Evolutionary conservation across 2,113 vertebrate genomes (phyloP), one percentile per base, ranked within the genome.

Genomic region (Aphyosemion australe): DNA sequence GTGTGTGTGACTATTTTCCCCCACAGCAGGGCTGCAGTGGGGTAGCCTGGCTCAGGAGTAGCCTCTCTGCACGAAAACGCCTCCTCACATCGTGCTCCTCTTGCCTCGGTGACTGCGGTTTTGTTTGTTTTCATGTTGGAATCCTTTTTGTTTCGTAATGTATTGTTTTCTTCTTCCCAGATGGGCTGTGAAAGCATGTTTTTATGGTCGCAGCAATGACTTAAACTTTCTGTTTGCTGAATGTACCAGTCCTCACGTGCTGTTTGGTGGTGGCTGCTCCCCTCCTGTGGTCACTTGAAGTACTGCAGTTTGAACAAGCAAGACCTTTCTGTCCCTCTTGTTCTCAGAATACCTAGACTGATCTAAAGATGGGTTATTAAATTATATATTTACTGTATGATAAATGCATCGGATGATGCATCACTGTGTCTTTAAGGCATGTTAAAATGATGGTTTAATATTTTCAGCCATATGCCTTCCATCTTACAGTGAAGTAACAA

Each of bases 181-280:
- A 59, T 14, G 1, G 54, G 41, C 76, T 80, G 51, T 79, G 61
- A 80, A 81, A 72, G 65, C 69, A 55, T 64, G 62, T 80, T 34
- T 81, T 63, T 51, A 70, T 79, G 73, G 55, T 71, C 76, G 50
- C 61, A 74, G 47, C 66, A 42, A 47, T 59, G 61, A 45, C 39
- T 78, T 21, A 12, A 66, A 54, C 21, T 58, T 79, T 75, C 73
- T 72, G 32, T 18, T 46, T 49, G 26, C 37, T 32, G 32, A 75
- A 69, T 39, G 49, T 16, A 26, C 11, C 13, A 32, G 12, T 12
- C 5, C 0, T 31, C 16, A 19, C 42, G 16, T 69, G 63, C 49
- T 63, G 87, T 93, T 89, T 20, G 54, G 64, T 88, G 91, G 92
- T 85, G 84, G 92, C 7, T 93, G 91, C 76, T 72, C 65, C 85